Evolutionary conservation across 2,113 vertebrate species (phyloP).

Genomic region (Bagarius yarrelli): DNA sequence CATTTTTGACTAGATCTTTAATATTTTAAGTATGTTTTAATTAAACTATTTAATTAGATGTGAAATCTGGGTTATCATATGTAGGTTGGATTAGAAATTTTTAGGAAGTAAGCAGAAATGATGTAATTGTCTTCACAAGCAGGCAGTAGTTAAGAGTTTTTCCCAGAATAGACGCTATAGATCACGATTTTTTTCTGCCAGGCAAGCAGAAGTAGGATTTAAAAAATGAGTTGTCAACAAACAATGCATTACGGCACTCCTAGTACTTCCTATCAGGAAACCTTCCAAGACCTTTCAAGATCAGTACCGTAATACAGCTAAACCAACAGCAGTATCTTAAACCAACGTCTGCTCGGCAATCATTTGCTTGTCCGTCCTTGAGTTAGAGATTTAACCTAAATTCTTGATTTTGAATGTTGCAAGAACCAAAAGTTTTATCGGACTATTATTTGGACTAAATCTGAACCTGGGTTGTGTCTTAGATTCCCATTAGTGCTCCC

Average conservation of each 20-base stretch:
- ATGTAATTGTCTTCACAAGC: neutral
- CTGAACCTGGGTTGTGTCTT: neutral
- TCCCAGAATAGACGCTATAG: neutral
- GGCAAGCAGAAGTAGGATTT: neutral
- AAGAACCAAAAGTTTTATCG: too few relatives aligned
- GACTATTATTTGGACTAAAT: neutral
- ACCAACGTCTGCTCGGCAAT: neutral
- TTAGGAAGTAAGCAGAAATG: neutral
- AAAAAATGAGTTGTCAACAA: neutral
- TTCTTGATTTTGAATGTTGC: neutral
- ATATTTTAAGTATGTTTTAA: too few relatives aligned
- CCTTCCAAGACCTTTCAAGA: too few relatives aligned
- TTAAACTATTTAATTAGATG: too few relatives aligned
- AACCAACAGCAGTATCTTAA: neutral
- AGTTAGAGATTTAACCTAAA: neutral
- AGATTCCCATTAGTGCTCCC: too few relatives aligned
- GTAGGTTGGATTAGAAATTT: neutral
- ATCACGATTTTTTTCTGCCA: neutral
- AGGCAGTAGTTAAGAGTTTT: neutral
- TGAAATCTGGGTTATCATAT: too few relatives aligned
- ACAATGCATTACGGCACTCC: neutral
- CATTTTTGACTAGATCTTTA: too few relatives aligned
- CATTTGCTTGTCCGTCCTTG: neutral
- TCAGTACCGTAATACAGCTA: neutral
- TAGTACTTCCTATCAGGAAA: neutral